Conservation (phyloP, 2,113 vertebrate genomes). For the Apodemus sylvaticus region DNA sequence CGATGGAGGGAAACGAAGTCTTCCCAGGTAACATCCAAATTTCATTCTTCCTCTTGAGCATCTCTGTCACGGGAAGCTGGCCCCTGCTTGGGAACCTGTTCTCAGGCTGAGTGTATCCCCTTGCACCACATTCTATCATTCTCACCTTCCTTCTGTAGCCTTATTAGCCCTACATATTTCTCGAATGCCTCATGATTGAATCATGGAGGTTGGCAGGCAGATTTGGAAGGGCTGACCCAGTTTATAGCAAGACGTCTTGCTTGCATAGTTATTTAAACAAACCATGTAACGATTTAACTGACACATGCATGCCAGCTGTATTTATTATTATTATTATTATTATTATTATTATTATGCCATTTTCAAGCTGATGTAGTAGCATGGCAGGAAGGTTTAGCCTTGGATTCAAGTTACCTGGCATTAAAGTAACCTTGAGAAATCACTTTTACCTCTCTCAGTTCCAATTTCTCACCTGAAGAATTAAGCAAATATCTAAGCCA, state of each 20-base stretch:
- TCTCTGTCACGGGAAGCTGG: conserved; percentile 8
- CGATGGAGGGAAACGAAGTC: neutral
- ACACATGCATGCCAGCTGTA: neutral
- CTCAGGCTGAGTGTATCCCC: conserved; percentile 9
- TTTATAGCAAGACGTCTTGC: neutral
- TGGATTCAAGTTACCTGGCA: neutral
- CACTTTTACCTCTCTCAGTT: neutral
- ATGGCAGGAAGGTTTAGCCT: neutral
- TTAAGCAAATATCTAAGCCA: conserved; percentile 21
- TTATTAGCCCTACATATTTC: neutral
- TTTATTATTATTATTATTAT: conserved; percentile 46
- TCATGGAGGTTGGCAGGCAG: neutral
- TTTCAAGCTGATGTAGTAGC: no score
- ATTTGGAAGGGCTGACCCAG: neutral
- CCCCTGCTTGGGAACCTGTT: neutral
- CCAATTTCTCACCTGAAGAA: conserved; percentile 1
- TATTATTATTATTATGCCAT: no score
- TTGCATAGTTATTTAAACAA: conserved; percentile 16
- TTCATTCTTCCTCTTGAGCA: neutral
- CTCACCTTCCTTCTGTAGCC: neutral
- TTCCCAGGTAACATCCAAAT: neutral
- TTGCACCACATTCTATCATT: neutral
- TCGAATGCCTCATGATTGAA: neutral
- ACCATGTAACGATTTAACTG: neutral
- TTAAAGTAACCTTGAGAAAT: conserved; percentile 36